A percentile compares a stretch with the other conserved stretches of the same genome.
Conservation (phyloP, 92 coral and sea anemone species). For the Meandrina meandrites region DNA sequence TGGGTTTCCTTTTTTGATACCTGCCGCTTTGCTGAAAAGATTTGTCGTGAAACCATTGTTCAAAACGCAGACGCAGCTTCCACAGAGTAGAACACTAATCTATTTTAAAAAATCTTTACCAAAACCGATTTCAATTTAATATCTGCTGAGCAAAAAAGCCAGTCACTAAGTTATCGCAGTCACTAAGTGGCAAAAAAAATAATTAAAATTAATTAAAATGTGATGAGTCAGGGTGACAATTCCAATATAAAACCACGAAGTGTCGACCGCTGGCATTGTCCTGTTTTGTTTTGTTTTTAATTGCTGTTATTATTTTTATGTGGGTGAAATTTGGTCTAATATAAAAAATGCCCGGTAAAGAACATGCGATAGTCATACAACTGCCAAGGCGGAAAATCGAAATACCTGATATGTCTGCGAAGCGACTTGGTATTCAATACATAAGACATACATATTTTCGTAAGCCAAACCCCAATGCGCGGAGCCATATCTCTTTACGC, state of each 20-base stretch:
- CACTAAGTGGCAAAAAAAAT: not conserved
- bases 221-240: not conserved
- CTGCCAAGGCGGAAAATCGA: too few species aligned
- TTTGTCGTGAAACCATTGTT: slow-evolving; percentile 12
- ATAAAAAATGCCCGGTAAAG: not conserved
- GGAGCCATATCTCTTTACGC: too few species aligned
- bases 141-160: too few species aligned
- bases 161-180: too few species aligned
- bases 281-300: not conserved
- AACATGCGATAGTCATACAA: not conserved
- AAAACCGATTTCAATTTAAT: too few species aligned
- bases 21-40: slow-evolving; percentile 3
- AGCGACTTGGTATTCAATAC: too few species aligned
- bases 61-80: too few species aligned
- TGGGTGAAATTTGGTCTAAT: not conserved
- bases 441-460: too few species aligned
- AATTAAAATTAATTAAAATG: not conserved
- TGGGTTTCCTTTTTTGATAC: slow-evolving; percentile 38
- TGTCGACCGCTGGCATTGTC: not conserved
- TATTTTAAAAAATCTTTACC: too few species aligned
- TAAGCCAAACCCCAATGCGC: too few species aligned
- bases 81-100: too few species aligned
- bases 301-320: not conserved
- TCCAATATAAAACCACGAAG: not conserved
- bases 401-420: too few species aligned